A percentile compares a stretch with the other conserved stretches of the same genome.
phyloP scores from a whole-genome alignment of 2,888 invertebrate species.

The Rhorus exstirpatorius region DNA sequence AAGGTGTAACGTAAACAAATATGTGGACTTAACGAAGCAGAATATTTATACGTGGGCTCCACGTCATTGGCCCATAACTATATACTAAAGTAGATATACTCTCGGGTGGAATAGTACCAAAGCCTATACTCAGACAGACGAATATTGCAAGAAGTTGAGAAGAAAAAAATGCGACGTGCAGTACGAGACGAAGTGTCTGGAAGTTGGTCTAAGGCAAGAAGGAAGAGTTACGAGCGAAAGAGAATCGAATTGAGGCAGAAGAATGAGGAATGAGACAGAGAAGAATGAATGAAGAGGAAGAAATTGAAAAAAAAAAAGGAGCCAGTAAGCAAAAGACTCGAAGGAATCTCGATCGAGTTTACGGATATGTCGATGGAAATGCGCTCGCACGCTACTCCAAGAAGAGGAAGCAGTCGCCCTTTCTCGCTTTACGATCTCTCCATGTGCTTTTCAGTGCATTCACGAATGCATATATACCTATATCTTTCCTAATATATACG shows the following conservation, averaged over 20 bases:
- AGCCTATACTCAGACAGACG: too few species aligned
- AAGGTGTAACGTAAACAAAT: slow-evolving; percentile 57
- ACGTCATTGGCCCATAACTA: slow-evolving; percentile 27
- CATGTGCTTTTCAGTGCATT: not conserved
- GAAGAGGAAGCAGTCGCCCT: slow-evolving; percentile 56
- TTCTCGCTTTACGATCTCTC: slow-evolving; percentile 51
- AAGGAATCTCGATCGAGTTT: slow-evolving; percentile 63
- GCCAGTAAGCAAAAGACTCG: slow-evolving; percentile 49
- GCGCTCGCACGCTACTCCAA: slow-evolving; percentile 46
- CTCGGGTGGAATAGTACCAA: too few species aligned
- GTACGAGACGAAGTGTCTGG: slow-evolving; percentile 11
- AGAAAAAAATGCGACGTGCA: slow-evolving; percentile 23
- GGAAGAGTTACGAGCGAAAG: slow-evolving; percentile 62
- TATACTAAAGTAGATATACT: slow-evolving; percentile 29
- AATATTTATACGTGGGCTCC: slow-evolving; percentile 64
- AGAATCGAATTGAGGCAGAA: slow-evolving; percentile 45
- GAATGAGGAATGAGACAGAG: slow-evolving; percentile 37
- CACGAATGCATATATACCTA: not conserved
- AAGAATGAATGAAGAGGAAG: too few species aligned
- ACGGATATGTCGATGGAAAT: slow-evolving; percentile 51
- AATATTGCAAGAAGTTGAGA: slow-evolving; percentile 11
- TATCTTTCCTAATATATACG: not conserved
- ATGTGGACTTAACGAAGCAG: slow-evolving; percentile 61
- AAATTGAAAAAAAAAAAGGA: slow-evolving; percentile 17
- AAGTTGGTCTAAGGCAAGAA: slow-evolving; percentile 31